Percentiles rank a stretch among this genome's conserved stretches.
Conservation (phyloP, 2,888 invertebrate genomes). For the Epinotia demarniana region DNA sequence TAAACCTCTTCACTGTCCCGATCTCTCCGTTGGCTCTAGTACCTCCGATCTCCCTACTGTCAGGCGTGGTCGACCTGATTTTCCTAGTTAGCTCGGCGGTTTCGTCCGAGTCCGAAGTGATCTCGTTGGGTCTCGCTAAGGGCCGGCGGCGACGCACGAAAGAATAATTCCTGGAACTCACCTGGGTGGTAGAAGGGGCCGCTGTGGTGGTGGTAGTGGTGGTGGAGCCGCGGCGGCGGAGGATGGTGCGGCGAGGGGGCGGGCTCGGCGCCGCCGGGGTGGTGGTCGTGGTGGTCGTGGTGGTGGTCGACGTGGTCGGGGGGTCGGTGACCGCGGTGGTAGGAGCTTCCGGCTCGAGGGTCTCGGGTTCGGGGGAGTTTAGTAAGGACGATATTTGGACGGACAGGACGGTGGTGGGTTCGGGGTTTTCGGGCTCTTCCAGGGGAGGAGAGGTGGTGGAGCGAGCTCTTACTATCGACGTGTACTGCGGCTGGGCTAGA, state of each 20-base stretch:
- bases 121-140: conserved; percentile 71
- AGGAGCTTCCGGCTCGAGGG: conserved; percentile 58
- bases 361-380: conserved; percentile 64
- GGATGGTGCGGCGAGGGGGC: conserved; percentile 59
- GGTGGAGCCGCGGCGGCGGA: conserved; percentile 65
- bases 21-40: conserved; percentile 53
- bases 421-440: conserved; percentile 59
- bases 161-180: conserved; percentile 84
- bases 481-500: conserved; percentile 73
- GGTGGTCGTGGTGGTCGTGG: conserved; percentile 59
- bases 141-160: conserved; percentile 76
- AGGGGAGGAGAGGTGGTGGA: conserved; percentile 64
- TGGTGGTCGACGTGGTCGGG: conserved; percentile 58
- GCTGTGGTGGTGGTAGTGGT: conserved; percentile 60
- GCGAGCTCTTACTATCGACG: conserved; percentile 70
- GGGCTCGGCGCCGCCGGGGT: conserved; percentile 58
- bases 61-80: conserved; percentile 80
- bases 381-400: conserved; percentile 79
- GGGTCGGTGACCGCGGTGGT: conserved; percentile 58
- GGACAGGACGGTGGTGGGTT: conserved; percentile 76
- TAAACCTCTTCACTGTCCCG: conserved; percentile 58
- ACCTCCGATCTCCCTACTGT: conserved; percentile 72
- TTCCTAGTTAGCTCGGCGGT: conserved; percentile 63
- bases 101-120: conserved; percentile 70
- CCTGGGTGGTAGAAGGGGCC: conserved; percentile 73